Evolutionary conservation across 1,140 invertebrate species (phyloP).

Genomic region (Platyscapa corneri): DNA sequence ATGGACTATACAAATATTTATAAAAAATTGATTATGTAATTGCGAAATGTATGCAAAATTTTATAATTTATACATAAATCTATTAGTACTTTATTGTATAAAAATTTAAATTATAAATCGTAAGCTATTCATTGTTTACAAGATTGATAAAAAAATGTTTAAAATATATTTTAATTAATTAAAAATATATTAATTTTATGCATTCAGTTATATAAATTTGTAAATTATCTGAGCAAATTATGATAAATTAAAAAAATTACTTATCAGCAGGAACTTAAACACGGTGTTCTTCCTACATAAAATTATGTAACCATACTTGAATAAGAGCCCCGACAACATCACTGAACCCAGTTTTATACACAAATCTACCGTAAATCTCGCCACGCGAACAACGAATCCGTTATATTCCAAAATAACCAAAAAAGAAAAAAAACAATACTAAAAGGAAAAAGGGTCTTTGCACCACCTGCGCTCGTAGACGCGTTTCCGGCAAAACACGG

Average conservation of each 20-base stretch:
- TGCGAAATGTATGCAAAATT: too few relatives aligned
- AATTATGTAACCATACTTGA: not conserved
- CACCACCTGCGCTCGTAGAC: constrained; percentile 15
- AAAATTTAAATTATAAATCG: too few relatives aligned
- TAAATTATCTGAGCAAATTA: too few relatives aligned
- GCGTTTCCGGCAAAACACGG: constrained; percentile 14
- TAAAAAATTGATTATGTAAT: too few relatives aligned
- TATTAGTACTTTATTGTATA: too few relatives aligned
- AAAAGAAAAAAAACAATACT: constrained; percentile 4
- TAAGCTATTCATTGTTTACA: too few relatives aligned
- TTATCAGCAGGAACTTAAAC: not conserved
- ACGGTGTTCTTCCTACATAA: not conserved
- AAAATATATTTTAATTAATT: too few relatives aligned
- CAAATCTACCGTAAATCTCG: not conserved
- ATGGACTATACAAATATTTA: too few relatives aligned
- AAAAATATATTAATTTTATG: too few relatives aligned
- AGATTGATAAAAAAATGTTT: too few relatives aligned
- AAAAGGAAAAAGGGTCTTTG: not conserved
- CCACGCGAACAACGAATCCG: constrained; percentile 10
- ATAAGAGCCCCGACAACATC: not conserved
- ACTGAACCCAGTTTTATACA: not conserved
- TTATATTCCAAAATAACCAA: not conserved
- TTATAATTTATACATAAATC: too few relatives aligned
- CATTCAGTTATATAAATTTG: too few relatives aligned
- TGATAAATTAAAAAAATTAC: not conserved